A percentile compares a stretch with the other conserved stretches of the same genome.
phyloP scores from a whole-genome alignment of 2,888 invertebrate genomes.

The Tholera decimalis region DNA sequence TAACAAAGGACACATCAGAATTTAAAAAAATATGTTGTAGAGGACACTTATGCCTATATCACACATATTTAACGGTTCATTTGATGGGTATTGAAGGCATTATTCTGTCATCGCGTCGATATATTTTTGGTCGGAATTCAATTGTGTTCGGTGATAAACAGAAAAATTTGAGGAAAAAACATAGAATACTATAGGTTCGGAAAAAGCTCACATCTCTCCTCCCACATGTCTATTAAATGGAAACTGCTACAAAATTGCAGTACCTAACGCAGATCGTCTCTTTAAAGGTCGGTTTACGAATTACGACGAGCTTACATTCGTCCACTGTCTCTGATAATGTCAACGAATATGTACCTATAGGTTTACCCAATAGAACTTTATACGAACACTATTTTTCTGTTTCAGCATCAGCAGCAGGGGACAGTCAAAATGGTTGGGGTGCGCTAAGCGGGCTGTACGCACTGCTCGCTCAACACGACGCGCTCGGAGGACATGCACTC shows the following conservation, averaged over 20 bases:
- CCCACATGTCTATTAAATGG: not conserved
- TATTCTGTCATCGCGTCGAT: not conserved
- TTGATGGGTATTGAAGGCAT: not conserved
- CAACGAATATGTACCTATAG: not conserved
- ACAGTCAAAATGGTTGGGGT: constrained; percentile 83
- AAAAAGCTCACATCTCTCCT: too few relatives aligned
- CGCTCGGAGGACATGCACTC: constrained; percentile 93
- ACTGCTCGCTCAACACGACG: constrained; percentile 92
- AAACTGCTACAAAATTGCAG: not conserved
- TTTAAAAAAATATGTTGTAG: constrained; percentile 7
- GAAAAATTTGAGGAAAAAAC: not conserved
- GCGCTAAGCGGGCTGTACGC: constrained; percentile 92
- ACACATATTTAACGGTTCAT: not conserved
- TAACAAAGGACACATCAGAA: not conserved
- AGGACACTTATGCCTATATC: not conserved
- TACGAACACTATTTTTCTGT: not conserved
- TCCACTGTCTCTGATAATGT: not conserved
- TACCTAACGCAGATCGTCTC: not conserved
- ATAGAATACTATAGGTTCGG: not conserved
- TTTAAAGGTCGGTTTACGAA: not conserved
- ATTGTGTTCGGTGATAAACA: not conserved
- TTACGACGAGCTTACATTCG: not conserved
- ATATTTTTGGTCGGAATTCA: not conserved
- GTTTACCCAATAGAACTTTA: too few relatives aligned
- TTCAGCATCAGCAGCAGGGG: constrained; percentile 75